These are phyloP conservation scores for Druon quercuslanigerum DNA, from an alignment of 1,140 invertebrate genomes.

Conservation along the genomic window DNA sequence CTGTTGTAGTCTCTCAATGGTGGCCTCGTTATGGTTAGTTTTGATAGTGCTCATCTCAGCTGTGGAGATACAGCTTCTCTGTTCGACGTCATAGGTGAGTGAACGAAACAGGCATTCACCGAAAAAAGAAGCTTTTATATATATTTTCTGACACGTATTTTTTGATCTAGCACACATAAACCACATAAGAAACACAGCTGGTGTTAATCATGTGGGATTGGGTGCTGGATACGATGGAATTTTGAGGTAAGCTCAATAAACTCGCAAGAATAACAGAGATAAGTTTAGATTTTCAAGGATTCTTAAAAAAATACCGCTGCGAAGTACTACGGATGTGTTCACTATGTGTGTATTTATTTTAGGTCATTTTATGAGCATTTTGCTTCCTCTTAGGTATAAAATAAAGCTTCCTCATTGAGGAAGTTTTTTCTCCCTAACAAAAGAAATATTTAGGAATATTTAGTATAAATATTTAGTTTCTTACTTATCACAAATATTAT, in stretches of 20 bases:
- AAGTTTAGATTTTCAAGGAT: too few relatives aligned
- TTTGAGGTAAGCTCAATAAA: slow-evolving; percentile 62
- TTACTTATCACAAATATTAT: too few relatives aligned
- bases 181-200: slow-evolving; percentile 84
- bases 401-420: too few relatives aligned
- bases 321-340: too few relatives aligned
- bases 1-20: slow-evolving; percentile 80
- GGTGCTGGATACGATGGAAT: slow-evolving; percentile 80
- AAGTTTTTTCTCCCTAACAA: too few relatives aligned
- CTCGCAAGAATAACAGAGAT: too few relatives aligned
- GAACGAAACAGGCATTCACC: slow-evolving; percentile 32
- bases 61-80: slow-evolving; percentile 77
- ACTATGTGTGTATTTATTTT: too few relatives aligned
- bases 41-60: slow-evolving; percentile 81
- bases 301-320: not conserved
- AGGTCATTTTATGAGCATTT: too few relatives aligned
- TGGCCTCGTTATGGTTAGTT: slow-evolving; percentile 94
- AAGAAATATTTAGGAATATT: too few relatives aligned
- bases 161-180: slow-evolving; percentile 86
- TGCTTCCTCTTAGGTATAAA: not conserved
- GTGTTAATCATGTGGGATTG: slow-evolving; percentile 81
- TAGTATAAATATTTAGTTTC: too few relatives aligned
- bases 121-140: slow-evolving; percentile 30
- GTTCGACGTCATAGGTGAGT: slow-evolving; percentile 78
- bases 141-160: slow-evolving; percentile 16